A percentile compares a stretch with the other conserved stretches of the same genome.
Evolutionary conservation across 2,888 invertebrate genomes (phyloP).

Genomic region (Folsomia candida): DNA sequence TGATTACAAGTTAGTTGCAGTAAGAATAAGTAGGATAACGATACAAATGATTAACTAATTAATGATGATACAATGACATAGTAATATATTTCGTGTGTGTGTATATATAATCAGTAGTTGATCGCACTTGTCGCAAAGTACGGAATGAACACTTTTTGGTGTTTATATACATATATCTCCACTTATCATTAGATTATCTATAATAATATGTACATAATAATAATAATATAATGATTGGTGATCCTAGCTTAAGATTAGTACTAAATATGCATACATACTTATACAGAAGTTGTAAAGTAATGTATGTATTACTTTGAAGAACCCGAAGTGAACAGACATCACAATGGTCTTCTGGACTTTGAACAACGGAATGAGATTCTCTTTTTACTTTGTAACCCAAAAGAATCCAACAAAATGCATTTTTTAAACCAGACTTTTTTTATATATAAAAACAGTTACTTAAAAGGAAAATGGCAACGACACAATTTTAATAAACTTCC

Average conservation of each 20-base stretch:
- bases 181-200: too few relatives aligned
- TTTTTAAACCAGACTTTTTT: background rate
- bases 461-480: background rate
- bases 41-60: background rate
- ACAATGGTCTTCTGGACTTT: conserved; percentile 24
- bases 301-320: too few relatives aligned
- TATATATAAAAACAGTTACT: too few relatives aligned
- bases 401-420: conserved; percentile 13
- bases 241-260: too few relatives aligned
- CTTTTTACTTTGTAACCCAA: conserved; percentile 1
- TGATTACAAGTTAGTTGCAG: background rate
- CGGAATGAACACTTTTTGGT: conserved; percentile 14
- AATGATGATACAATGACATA: background rate
- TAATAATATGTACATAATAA: too few relatives aligned
- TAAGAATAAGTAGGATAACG: background rate
- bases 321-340: conserved; percentile 23
- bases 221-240: too few relatives aligned
- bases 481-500: too few relatives aligned
- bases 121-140: background rate
- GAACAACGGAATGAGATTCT: conserved; percentile 37
- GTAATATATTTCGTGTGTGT: background rate
- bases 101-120: background rate
- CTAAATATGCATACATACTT: too few relatives aligned
- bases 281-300: too few relatives aligned
- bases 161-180: conserved; percentile 1